Evolutionary conservation across 2,888 invertebrate genomes (phyloP).

Genomic region (Psococerastis gibbosa): DNA sequence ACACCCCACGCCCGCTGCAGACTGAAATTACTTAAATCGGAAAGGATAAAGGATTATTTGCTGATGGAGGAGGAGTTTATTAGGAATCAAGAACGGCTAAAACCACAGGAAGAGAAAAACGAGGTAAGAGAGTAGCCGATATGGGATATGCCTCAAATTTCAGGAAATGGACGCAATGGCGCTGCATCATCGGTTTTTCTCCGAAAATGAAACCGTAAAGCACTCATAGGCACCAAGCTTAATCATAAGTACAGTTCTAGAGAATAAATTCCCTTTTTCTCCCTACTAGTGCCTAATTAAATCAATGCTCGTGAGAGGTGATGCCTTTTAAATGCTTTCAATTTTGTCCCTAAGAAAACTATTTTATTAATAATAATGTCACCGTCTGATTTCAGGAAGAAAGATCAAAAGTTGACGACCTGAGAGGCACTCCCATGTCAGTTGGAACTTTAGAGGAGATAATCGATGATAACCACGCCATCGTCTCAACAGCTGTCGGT

Average conservation of each 20-base stretch:
- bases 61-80: slow-evolving; percentile 99
- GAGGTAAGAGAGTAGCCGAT: no score
- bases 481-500: slow-evolving; percentile 96
- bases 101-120: slow-evolving; percentile 98
- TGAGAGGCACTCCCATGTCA: slow-evolving; percentile 98
- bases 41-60: slow-evolving; percentile 95
- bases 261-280: no score
- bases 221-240: no score
- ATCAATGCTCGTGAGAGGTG: background rate
- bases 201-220: no score
- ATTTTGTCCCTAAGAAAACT: no score
- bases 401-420: slow-evolving; percentile 92
- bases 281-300: no score
- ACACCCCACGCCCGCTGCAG: slow-evolving; percentile 96
- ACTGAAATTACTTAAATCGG: slow-evolving; percentile 81
- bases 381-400: slow-evolving; percentile 53
- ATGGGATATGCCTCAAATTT: no score
- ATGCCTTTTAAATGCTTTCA: slow-evolving; percentile 2
- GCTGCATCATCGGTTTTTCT: no score
- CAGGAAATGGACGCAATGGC: no score
- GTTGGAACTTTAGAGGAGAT: slow-evolving; percentile 99
- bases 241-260: no score
- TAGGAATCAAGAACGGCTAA: slow-evolving; percentile 90
- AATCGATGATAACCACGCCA: slow-evolving; percentile 99
- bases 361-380: no score